phyloP scores from a whole-genome alignment of 23 tunicate genomes.

The Clavelina lepadiformis region DNA sequence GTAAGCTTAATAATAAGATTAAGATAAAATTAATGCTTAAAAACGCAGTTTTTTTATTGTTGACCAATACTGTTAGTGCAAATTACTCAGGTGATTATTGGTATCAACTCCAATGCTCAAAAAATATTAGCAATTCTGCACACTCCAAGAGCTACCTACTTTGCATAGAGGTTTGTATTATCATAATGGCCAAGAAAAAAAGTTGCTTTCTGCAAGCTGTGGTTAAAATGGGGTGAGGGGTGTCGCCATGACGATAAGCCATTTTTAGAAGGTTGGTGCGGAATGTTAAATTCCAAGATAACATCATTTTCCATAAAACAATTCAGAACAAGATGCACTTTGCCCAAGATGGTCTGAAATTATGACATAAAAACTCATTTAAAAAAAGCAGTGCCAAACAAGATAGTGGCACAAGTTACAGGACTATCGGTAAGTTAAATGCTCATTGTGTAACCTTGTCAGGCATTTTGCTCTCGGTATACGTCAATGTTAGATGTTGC shows the following conservation, averaged over 20 bases:
- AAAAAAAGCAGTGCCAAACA: background rate
- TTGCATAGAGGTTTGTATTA: no score
- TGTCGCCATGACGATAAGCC: slow-evolving; percentile 43
- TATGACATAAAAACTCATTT: background rate
- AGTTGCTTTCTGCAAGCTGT: slow-evolving; percentile 13
- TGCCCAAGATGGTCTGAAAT: slow-evolving; percentile 69
- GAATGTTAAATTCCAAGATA: slow-evolving; percentile 61
- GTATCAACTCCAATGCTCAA: no score
- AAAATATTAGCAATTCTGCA: no score
- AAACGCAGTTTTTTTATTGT: no score
- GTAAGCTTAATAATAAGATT: no score
- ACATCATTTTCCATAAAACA: slow-evolving; percentile 67
- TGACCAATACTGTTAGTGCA: no score
- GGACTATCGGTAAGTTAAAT: background rate
- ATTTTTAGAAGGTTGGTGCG: slow-evolving; percentile 20
- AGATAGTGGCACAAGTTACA: background rate
- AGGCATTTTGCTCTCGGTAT: slow-evolving; percentile 70
- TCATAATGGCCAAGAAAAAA: slow-evolving; percentile 72
- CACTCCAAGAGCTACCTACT: no score
- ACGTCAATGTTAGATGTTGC: slow-evolving; percentile 76
- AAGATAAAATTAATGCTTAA: no score
- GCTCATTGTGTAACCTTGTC: slow-evolving; percentile 47
- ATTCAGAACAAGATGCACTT: slow-evolving; percentile 69
- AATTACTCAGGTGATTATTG: no score
- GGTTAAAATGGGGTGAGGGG: background rate